Evolutionary conservation across 2,797 vertebrate genomes (phyloP), one percentile per base, ranked within the genome.

Genomic region (Pangasius krempfi): DNA sequence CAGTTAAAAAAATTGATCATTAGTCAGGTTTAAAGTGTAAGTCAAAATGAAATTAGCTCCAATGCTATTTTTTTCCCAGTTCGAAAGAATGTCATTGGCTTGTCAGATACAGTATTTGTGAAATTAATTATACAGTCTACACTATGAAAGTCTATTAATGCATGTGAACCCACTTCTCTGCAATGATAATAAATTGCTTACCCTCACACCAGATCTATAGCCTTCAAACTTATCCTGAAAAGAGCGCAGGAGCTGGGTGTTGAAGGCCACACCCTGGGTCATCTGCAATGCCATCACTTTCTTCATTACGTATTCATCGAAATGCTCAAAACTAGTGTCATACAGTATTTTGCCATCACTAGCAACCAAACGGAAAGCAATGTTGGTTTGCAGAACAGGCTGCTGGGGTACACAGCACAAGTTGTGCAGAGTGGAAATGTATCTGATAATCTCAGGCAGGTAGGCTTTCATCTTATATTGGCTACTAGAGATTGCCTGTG

Each of bases 181-280:
- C n/a, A 40, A 37, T 40, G 14, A 72, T 22, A 1, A 22, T 72
- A 22, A 40, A 22, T n/a, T 58, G 18, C 93, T 95, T 93, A 98
- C 97, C 97, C 98, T 98, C 85, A 97, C 95, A 3, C 94, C 92
- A 18, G 95, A 94, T 1, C 30, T 81, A 18, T 96, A 95, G 33
- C 89, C 20, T 0, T 0, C 25, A 84, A 96, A 96, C 91, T 94
- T 96, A 2, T 95, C 84, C 86, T 89, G 89, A 85, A 98, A 95
- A 30, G 96, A 95, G 7, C 87, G 87, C 52, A 99, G 93, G 91
- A 97, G 94, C 1, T 91, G 89, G 0, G 75, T 73, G 93, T 97
- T 96, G 92, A 98, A 95, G 64, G 81, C 93, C 0, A 94, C 96
- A 20, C 94, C 92, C 52, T 93, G 87, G 0, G 30, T 4, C 80